Evolutionary conservation across 2,888 invertebrate species (phyloP), one percentile per base, ranked within the genome.

Genomic region (Yponomeuta malinellus): DNA sequence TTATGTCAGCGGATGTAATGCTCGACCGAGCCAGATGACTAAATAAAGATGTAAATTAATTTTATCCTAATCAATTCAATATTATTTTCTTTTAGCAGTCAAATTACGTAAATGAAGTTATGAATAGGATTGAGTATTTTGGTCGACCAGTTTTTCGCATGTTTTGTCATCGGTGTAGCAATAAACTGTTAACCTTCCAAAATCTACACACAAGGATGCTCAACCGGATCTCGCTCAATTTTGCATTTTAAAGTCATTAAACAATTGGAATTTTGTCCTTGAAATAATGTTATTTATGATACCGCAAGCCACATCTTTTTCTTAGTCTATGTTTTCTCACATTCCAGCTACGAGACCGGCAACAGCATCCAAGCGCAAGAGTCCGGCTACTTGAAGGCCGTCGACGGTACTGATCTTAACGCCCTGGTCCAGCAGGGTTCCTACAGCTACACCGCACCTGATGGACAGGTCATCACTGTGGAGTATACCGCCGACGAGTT

Each of bases 401-500:
- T 94, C 72, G 95, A 95, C n/a, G 95, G 95, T 43, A 59, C 52
- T 15, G 90, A 93, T 82, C 90, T 94, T 52, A 94, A 95, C 73
- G 95, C 95, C 15, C 92, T 96, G 71, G 96, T 96, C 0, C 96
- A 96, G 83, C 94, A 95, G 75, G 96, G 97, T 15, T 95, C 95
- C 70, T 97, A 96, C 89, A 93, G 94, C 0, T 97, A 97, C 89
- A 96, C 95, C 72, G 95, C 96, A 64, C 96, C 96, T 6, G 95
- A 96, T 73, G 96, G 96, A 69, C 94, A 95, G 79, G 79, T 95
- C 77, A 96, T 96, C 79, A 95, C 93, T 73, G 95, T 96, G 9
- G 94, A 95, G 78, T 96, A 97, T 84, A 96, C 95, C 29, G 97
- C 97, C 77, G 96, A 97, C 79, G 96, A 97, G 84, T 94, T 94